Percentiles rank a stretch among this genome's conserved stretches.
phyloP scores from a whole-genome alignment of 1,140 invertebrate genomes.

The Mycetomoellerius zeteki region DNA sequence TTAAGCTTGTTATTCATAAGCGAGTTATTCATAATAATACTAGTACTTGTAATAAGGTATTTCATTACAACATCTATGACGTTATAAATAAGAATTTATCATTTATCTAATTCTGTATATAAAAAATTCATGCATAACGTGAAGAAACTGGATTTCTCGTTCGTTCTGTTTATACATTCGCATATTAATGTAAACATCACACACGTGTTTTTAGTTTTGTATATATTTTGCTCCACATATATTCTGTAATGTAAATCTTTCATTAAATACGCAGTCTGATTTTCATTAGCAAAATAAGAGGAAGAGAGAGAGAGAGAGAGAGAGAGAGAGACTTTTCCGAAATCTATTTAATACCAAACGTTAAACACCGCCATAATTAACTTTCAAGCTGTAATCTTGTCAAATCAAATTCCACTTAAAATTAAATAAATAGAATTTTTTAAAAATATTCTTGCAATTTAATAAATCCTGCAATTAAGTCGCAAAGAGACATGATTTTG shows the following conservation, averaged over 20 bases:
- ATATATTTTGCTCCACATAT: background rate
- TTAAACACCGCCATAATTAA: conserved; percentile 1
- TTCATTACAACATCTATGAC: conserved; percentile 36
- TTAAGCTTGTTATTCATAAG: too few relatives aligned
- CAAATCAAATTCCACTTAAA: background rate
- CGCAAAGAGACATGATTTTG: background rate
- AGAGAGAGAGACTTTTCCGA: background rate
- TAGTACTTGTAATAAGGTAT: conserved; percentile 1
- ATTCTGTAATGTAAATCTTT: background rate
- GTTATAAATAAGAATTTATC: conserved; percentile 29
- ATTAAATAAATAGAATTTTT: background rate
- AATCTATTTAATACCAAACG: background rate
- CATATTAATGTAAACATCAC: background rate
- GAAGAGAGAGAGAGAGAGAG: too few relatives aligned
- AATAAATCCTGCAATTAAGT: background rate
- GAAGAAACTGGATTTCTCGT: conserved; percentile 30
- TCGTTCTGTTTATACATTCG: background rate
- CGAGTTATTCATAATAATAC: background rate
- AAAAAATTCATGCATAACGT: conserved; percentile 40
- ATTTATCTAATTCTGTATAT: conserved; percentile 6
- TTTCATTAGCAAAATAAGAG: background rate
- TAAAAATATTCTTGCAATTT: conserved; percentile 7
- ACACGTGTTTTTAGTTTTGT: conserved; percentile 9
- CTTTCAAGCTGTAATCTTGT: background rate
- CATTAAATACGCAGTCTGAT: background rate